Percentiles rank a stretch among this genome's conserved stretches.
These are phyloP conservation scores for Drosophila tristis DNA, from an alignment of 1,140 invertebrate genomes.

Conservation along the genomic window DNA sequence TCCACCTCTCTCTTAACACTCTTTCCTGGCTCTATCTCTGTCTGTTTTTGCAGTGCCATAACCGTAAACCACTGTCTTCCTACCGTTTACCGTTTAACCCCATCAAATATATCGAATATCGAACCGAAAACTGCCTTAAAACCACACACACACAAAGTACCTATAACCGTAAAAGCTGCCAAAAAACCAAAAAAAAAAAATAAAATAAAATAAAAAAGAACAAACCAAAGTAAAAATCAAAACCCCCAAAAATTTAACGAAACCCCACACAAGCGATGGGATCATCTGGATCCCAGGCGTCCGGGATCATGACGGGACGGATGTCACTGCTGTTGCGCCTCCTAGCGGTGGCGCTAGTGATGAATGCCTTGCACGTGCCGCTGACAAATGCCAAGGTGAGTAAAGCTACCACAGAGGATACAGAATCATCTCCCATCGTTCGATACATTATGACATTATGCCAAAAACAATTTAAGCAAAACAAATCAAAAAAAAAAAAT, in stretches of 20 bases:
- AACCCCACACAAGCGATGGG: constrained; percentile 46
- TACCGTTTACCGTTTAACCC: constrained; percentile 35
- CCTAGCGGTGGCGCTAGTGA: constrained; percentile 57
- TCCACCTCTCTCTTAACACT: background rate
- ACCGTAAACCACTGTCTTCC: constrained; percentile 57
- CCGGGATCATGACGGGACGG: constrained; percentile 29
- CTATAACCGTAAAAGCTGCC: constrained; percentile 57
- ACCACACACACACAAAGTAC: constrained; percentile 32
- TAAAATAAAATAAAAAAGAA: constrained; percentile 18
- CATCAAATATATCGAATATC: constrained; percentile 61
- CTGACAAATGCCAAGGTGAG: constrained; percentile 73
- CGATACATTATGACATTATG: background rate
- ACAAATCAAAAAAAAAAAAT: no score
- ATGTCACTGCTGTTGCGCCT: constrained; percentile 65
- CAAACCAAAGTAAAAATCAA: constrained; percentile 3
- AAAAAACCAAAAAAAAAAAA: constrained; percentile 38
- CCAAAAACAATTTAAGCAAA: no score
- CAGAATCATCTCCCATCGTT: background rate
- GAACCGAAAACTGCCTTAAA: constrained; percentile 65
- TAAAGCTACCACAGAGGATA: background rate
- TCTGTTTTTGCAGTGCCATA: constrained; percentile 70
- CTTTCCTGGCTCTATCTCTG: constrained; percentile 10
- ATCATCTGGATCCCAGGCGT: constrained; percentile 67
- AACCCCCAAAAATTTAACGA: constrained; percentile 6
- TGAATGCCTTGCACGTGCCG: constrained; percentile 62